Base-by-base conservation (phyloP, 1,140 invertebrate genomes). In the Pachypeltis micranthus region DNA sequence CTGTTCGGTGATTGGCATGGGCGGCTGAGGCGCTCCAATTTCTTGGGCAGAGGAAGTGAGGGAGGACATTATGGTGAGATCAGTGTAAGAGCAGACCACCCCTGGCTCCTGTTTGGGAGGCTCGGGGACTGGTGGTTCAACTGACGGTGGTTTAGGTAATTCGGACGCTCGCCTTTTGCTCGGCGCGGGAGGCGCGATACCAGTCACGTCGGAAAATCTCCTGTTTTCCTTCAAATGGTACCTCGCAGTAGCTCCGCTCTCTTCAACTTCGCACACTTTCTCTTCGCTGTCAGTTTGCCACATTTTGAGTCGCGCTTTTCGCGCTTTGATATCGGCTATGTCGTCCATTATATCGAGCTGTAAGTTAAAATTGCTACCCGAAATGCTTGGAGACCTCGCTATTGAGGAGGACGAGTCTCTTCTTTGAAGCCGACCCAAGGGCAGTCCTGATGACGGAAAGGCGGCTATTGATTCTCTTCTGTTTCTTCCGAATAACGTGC, bases 341-440 rank as follows among this genome's bases (percentile, higher is more conserved):
- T 90, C 86, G 68, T 90, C 88, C 87, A 91, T 90, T 62, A 90
- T 90, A 69, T 91, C 88, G 61, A 90, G 75, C 69, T 90, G 86
- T 21, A 90, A 75, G 71, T 90, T 90, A 70, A 89, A 88, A 16
- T 83, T 82, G 70, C 86, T 88, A 34, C 88, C 88, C 19, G 80
- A 79, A 24, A 83, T 84, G 21, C 84, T 83, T 25, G 85, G 85
- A 1, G 85, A 85, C 60, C 47, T 29, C 14, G 63, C 63, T 29
- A 64, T 65, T 0, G 61, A 60, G 4, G 66, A 66, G 0, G 64
- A 61, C 1, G 70, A 71, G 47, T 71, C 70, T 28, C 65, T 63
- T n/a, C 70, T 63, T n/a, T 57, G 59, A 14, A 61, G 25, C 25
- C 65, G 44, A 31, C 29, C 34, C 24, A 58, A 58, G 16, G 58